Conservation (phyloP, 2,113 vertebrate genomes). For the Tretioscincus oriximinensis region DNA sequence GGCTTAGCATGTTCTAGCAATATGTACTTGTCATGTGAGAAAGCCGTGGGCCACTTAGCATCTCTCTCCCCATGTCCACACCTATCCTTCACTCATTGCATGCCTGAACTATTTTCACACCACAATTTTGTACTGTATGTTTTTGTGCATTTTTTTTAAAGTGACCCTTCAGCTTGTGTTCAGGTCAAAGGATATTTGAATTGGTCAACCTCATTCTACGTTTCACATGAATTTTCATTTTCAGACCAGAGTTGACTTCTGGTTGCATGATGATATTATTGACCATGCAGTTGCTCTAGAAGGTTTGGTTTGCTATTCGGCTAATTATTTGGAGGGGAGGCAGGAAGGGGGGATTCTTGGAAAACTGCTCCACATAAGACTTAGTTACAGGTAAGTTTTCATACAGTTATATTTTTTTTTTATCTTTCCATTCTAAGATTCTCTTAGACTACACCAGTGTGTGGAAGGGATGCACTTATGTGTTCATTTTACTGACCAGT, state of each 20-base stretch:
- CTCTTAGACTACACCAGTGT: too few relatives aligned
- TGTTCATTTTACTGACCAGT: too few relatives aligned
- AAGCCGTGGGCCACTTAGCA: constrained; percentile 53
- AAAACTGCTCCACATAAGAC: not conserved
- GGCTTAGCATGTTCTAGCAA: not conserved
- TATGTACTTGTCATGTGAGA: not conserved
- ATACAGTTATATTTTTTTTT: not conserved
- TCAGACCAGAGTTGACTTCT: constrained; percentile 4
- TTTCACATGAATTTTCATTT: constrained; percentile 11
- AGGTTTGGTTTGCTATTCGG: not conserved
- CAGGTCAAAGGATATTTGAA: not conserved
- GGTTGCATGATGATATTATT: not conserved
- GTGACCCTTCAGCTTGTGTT: not conserved
- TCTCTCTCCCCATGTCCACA: not conserved
- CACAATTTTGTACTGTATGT: constrained; percentile 32
- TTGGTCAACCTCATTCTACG: not conserved
- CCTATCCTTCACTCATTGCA: constrained; percentile 31
- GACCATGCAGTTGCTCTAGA: not conserved
- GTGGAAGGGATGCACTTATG: too few relatives aligned
- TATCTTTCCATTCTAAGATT: not conserved
- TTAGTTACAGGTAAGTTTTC: constrained; percentile 38
- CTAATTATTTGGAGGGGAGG: constrained; percentile 6
- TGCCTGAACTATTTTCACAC: constrained; percentile 19
- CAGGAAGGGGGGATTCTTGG: not conserved
- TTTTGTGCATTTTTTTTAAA: constrained; percentile 32